Evolutionary conservation across 2,888 invertebrate genomes (phyloP), one percentile per base, ranked within the genome.

Genomic region (Drosophila seclusa): DNA sequence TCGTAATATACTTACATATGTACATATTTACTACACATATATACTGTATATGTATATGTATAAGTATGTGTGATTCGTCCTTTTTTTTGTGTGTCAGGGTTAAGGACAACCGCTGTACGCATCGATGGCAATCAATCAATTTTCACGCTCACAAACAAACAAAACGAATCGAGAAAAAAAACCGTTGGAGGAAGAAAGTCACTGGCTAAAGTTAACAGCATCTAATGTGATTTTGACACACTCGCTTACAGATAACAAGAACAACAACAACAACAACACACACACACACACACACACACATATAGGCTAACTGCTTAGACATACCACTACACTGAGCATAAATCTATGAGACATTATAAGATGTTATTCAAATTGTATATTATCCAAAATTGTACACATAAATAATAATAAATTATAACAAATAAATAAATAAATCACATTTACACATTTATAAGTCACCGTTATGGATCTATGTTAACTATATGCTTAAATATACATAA

Each of bases 201-300:
- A 65, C 36, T 64, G 76, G 65, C 73, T 52, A 82, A 89, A 88
- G 88, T 82, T 90, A 86, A 86, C 89, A 78, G 86, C 80, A 76
- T 78, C 88, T 87, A 89, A 87, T 88, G 90, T 89, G 86, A 87
- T 87, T 87, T 87, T 87, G 88, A 89, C 86, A 85, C 79, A 85
- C 82, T 87, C 53, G 61, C 70, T 63, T 59, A 73, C 61, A 68
- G 62, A 70, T 68, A 70, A 61, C 62, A 60, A 52, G 45, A 36
- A 48, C 58, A 68, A 21, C 60, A 58, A 53, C 38, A 55, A 10
- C 10, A 31, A 8, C 31, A 38, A 38, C 57, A 69, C n/a, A 57
- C 31, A 61, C 66, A 52, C 48, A 32, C 38, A n/a, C 48, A 38
- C 55, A 58, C 27, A 42, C 29, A 50, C 34, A 53, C 10, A 54